Evolutionary conservation across 2,113 vertebrate species (phyloP), one percentile per base, ranked within the genome.

Genomic region (Platycercus adscitus): DNA sequence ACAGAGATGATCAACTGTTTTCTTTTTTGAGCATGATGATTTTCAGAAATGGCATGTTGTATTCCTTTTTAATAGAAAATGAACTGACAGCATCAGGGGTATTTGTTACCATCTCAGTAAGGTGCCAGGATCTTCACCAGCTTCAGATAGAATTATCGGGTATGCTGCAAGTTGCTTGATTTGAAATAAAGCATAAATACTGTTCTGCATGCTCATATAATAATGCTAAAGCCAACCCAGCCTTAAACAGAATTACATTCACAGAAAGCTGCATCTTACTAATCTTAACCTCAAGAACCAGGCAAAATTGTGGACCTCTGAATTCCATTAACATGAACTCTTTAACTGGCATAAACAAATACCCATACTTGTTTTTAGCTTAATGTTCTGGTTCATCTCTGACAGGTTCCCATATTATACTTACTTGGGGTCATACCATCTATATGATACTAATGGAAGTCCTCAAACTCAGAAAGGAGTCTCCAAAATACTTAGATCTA

Each of bases 251-350:
- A 95, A 88, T 37, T 50, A 73, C 26, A 73, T 25, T 73, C 47
- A 55, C 25, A 75, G 60, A 93, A 95, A 92, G 44, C 46, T 68
- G 29, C 29, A 50, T 46, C 35, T 77, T 90, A 80, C 82, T 84
- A 75, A 81, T 64, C 77, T 52, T 63, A 86, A 66, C 52, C 52
- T 80, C 50, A 23, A 4, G 46, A 17, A 81, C 43, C 35, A 63
- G 25, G 63, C 50, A 91, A 83, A 94, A 90, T 88, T n/a, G 78
- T 31, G 55, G 43, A 43, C 33, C 52, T 88, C 39, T 64, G 68
- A 93, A 93, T 86, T 95, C 83, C 81, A 92, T 33, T 64, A 91
- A 78, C 61, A 72, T 39, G 68, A 92, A 88, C 64, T 84, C 76
- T 65, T 82, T 77, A 81, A 75, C 80, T 88, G 29, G 46, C 72